Conservation (phyloP, 2,888 invertebrate genomes). For the Rambutsinella grinnellia region DNA sequence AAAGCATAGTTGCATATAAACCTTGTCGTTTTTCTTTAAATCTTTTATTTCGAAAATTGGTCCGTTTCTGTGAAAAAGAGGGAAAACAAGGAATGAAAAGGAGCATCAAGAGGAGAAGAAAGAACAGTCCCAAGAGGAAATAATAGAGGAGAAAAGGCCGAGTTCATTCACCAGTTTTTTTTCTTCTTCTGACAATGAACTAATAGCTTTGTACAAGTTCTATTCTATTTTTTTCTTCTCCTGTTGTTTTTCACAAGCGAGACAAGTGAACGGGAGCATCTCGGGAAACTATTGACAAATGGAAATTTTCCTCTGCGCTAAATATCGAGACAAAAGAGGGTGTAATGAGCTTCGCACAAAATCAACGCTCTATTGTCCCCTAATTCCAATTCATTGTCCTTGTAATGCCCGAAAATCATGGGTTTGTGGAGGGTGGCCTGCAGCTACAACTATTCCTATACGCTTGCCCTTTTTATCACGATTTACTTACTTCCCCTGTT, state of each 20-base stretch:
- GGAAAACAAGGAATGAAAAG: constrained; percentile 3
- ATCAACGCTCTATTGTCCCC: constrained; percentile 66
- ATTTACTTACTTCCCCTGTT: neutral
- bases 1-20: neutral
- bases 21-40: no score
- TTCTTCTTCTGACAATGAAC: constrained; percentile 47
- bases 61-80: neutral
- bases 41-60: neutral
- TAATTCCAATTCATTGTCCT: constrained; percentile 65
- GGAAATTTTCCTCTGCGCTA: neutral
- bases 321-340: constrained; percentile 59
- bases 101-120: neutral
- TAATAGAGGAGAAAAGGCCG: neutral
- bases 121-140: neutral
- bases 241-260: constrained; percentile 11
- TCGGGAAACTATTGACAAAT: neutral
- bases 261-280: neutral
- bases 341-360: constrained; percentile 66
- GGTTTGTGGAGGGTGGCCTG: neutral
- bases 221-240: constrained; percentile 7
- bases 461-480: no score
- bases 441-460: no score
- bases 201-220: constrained; percentile 41
- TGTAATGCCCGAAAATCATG: neutral
- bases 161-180: constrained; percentile 24